Evolutionary conservation across 2,113 vertebrate species (phyloP), one percentile per base, ranked within the genome.

Genomic region (Cyphomyrus plagiostoma): DNA sequence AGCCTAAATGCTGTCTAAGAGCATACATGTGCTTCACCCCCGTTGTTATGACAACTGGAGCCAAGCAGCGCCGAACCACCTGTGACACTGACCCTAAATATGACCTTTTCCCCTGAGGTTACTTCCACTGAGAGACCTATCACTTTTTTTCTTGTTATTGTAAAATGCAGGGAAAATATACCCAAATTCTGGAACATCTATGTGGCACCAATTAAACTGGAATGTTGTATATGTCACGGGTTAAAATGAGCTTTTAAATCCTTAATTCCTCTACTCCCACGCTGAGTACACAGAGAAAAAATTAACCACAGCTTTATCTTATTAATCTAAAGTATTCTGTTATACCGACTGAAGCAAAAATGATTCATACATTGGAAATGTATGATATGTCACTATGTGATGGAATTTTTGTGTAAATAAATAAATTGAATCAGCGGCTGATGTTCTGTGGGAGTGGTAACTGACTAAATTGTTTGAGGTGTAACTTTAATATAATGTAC

Each of bases 361-460:
- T 23, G 19, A 70, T 70, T 46, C 35, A 45, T n/a, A 84, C 82
- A 84, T 42, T 84, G 10, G 39, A 48, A 84, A 84, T 84, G 46
- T 10, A 46, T 84, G 19, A 84, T 84, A n/a, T 86, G 23, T 26
- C 23, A 7, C 26, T 49, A 26, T 86, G 23, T 49, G n/a, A 85
- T 46, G 82, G 30, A 89, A 90, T 92, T 89, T 93, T 26, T 92
- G 88, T 89, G 90, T 92, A 93, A 95, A 95, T 92, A 94, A 95
- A 95, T 80, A 39, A 80, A 42, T 39, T 42, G 74, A 42, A 42
- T 80, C 13, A 80, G 13, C 1, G 30, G 74, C 42, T 42, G 30
- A 80, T 39, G 74, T 80, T 35, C 35, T 80, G 35, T 80, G 35
- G 74, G 74, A 80, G 74, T 42, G 74, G 74, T 42, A 80, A 80